phyloP scores from a whole-genome alignment of 2,888 invertebrate species.

The Harpagoxenus sublaevis region DNA sequence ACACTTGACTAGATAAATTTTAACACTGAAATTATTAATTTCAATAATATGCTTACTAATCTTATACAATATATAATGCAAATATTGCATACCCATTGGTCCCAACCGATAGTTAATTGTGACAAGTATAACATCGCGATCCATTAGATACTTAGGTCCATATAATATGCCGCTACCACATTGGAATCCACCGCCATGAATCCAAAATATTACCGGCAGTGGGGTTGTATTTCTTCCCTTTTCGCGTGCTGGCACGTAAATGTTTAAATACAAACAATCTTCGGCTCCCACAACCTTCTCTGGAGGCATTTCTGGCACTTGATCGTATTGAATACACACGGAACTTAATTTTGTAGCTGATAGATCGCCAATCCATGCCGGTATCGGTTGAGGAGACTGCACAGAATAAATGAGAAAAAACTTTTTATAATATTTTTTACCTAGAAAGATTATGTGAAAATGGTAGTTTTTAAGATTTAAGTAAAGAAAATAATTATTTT shows the following conservation, averaged over 20 bases:
- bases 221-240: conserved; percentile 12
- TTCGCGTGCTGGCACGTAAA: conserved; percentile 78
- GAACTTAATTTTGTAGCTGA: conserved; percentile 79
- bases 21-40: not conserved
- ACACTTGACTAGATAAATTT: not conserved
- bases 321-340: conserved; percentile 80
- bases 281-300: conserved; percentile 80
- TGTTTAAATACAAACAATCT: conserved; percentile 83
- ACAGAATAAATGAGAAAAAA: conserved; percentile 2
- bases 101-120: conserved; percentile 92
- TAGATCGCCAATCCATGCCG: conserved; percentile 79
- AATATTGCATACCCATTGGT: conserved; percentile 88
- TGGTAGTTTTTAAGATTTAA: not conserved
- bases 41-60: not conserved
- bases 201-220: conserved; percentile 83
- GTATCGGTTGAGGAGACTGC: conserved; percentile 78
- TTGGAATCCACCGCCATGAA: conserved; percentile 87
- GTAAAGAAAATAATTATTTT: not conserved
- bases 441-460: not conserved
- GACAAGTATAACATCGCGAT: conserved; percentile 89
- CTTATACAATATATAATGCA: not conserved
- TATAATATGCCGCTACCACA: conserved; percentile 81
- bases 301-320: conserved; percentile 66
- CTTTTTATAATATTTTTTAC: not conserved
- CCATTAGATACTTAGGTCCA: conserved; percentile 89